Conservation (phyloP, 2,888 invertebrate genomes). For the Platynereis dumerilii region DNA sequence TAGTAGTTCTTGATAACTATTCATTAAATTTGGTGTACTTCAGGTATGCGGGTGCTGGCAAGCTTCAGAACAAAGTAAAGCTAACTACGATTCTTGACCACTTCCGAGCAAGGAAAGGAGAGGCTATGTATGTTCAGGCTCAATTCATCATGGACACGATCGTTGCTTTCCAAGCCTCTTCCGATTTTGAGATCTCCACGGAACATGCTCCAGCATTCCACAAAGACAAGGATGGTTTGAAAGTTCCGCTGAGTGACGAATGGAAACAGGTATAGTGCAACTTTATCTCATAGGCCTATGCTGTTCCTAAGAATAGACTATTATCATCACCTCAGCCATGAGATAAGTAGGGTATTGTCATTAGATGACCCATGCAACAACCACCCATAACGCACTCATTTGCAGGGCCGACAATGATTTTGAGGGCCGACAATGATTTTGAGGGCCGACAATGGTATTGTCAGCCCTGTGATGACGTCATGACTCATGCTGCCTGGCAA, state of each 20-base stretch:
- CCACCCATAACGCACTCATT: too few relatives aligned
- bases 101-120: slow-evolving; percentile 45
- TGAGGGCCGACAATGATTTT: too few relatives aligned
- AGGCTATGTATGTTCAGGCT: slow-evolving; percentile 49
- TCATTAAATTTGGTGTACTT: too few relatives aligned
- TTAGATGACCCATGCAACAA: too few relatives aligned
- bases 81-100: slow-evolving; percentile 45
- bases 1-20: too few relatives aligned
- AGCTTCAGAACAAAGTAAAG: slow-evolving; percentile 42
- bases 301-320: too few relatives aligned
- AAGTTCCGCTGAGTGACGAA: slow-evolving; percentile 37
- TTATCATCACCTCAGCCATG: too few relatives aligned
- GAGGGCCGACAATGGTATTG: too few relatives aligned
- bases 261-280: not conserved
- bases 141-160: slow-evolving; percentile 55
- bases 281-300: not conserved
- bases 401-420: too few relatives aligned
- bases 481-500: too few relatives aligned
- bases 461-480: too few relatives aligned
- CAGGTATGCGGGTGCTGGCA: slow-evolving; percentile 44
- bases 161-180: slow-evolving; percentile 53
- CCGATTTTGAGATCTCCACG: slow-evolving; percentile 45
- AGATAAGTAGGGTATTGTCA: too few relatives aligned
- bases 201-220: slow-evolving; percentile 48
- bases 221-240: slow-evolving; percentile 41